Percentiles rank a stretch among this genome's conserved stretches.
Conservation (phyloP, 2,888 invertebrate species). For the Agrilus biguttatus region DNA sequence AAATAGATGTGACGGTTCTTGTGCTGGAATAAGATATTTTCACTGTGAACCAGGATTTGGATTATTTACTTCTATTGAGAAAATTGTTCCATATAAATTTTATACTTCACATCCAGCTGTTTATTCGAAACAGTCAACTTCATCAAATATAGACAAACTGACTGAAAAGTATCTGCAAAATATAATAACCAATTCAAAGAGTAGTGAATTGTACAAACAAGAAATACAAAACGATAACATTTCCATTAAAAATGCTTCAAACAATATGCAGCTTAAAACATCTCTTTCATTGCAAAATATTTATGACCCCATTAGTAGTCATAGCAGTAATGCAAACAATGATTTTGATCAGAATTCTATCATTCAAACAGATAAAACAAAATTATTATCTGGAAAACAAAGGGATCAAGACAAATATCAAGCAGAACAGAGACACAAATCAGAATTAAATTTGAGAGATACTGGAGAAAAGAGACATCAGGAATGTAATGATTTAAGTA, state of each 20-base stretch:
- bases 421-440: conserved; percentile 17
- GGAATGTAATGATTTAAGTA: conserved; percentile 12
- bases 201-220: conserved; percentile 6
- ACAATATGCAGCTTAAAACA: conserved; percentile 11
- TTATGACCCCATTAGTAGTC: conserved; percentile 16
- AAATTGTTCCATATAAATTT: conserved; percentile 16
- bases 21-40: conserved; percentile 27
- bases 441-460: conserved; percentile 28
- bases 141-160: conserved; percentile 8
- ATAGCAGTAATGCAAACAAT: conserved; percentile 26
- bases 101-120: conserved; percentile 3
- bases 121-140: conserved; percentile 3
- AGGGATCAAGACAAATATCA: conserved; percentile 11
- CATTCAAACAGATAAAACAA: conserved; percentile 25
- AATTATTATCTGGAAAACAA: conserved; percentile 17
- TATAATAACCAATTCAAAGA: conserved; percentile 7
- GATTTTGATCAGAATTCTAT: conserved; percentile 31
- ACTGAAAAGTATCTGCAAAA: conserved; percentile 10
- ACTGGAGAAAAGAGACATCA: conserved; percentile 17
- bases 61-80: conserved; percentile 28
- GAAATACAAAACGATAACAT: conserved; percentile 5
- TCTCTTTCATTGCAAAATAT: conserved; percentile 26
- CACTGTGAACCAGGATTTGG: conserved; percentile 25
- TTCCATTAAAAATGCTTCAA: conserved; percentile 1
- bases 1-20: conserved; percentile 26